A percentile compares a stretch with the other conserved stretches of the same genome.
phyloP scores from a whole-genome alignment of 2,113 vertebrate genomes.

The Onychostruthus taczanowskii region DNA sequence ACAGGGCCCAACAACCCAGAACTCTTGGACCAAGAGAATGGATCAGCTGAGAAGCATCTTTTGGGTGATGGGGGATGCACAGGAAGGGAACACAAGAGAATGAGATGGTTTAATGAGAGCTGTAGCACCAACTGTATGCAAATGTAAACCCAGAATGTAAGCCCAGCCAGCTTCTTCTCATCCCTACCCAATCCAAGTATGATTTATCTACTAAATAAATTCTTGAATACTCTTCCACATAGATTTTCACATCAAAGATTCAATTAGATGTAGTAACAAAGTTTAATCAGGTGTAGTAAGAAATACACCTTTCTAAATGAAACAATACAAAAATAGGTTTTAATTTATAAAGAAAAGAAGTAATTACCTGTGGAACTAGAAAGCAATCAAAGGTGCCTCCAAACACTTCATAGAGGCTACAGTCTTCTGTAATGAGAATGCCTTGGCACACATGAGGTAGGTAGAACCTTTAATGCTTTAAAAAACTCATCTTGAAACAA shows the following conservation, averaged over 20 bases:
- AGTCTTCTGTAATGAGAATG: background rate
- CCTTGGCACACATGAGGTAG: background rate
- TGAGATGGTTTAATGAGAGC: background rate
- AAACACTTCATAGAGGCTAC: background rate
- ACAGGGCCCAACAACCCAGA: background rate
- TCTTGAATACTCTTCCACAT: background rate
- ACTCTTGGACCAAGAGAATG: background rate
- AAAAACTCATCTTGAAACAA: background rate
- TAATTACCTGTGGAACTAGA: background rate
- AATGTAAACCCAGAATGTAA: background rate
- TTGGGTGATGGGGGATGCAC: fast-evolving
- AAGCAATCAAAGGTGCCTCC: background rate
- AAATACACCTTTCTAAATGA: background rate
- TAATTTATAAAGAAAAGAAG: background rate
- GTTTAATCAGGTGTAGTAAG: background rate
- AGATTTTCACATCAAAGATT: background rate
- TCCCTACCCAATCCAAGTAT: background rate
- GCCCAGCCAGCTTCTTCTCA: background rate
- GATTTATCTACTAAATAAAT: background rate
- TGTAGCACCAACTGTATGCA: background rate
- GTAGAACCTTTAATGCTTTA: background rate
- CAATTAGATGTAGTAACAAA: background rate
- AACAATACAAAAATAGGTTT: background rate
- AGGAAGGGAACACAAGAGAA: background rate
- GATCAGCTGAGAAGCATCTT: background rate